phyloP scores from a whole-genome alignment of 2,888 invertebrate genomes.

The Nephrocerus scutellatus region DNA sequence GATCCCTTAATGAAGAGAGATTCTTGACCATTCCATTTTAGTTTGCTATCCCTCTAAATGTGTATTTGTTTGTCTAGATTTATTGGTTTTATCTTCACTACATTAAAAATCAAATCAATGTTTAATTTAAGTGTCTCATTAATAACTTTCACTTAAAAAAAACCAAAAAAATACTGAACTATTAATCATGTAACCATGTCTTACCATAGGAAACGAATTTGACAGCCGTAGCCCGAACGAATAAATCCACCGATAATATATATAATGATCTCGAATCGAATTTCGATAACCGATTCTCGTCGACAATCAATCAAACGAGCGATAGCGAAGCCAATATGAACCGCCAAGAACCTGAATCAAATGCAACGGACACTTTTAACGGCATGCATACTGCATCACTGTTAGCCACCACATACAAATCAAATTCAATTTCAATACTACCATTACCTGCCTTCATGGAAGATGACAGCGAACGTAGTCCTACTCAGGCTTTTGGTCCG shows the following conservation, averaged over 20 bases:
- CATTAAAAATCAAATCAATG: no score
- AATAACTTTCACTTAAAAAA: no score
- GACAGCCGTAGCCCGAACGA: constrained; percentile 8
- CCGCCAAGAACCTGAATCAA: constrained; percentile 10
- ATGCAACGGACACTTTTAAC: no score
- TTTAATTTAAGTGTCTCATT: no score
- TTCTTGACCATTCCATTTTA: no score
- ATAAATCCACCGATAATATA: constrained; percentile 26
- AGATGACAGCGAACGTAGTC: constrained; percentile 40
- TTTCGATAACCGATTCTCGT: constrained; percentile 1
- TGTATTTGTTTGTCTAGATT: no score
- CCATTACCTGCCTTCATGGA: constrained; percentile 40
- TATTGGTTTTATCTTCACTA: no score
- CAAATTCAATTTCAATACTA: constrained; percentile 27
- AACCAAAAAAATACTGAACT: no score
- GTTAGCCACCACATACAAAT: no score
- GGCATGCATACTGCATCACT: no score
- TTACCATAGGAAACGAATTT: constrained; percentile 13
- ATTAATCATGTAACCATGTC: constrained; percentile 12
- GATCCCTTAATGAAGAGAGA: no score
- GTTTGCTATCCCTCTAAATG: no score
- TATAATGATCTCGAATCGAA: constrained; percentile 28
- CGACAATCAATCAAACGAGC: constrained; percentile 12
- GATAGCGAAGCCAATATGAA: constrained; percentile 17
- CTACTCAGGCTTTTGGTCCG: constrained; percentile 51